Evolutionary conservation across 2,888 invertebrate genomes (phyloP).

Genomic region (Eupithecia abbreviata): DNA sequence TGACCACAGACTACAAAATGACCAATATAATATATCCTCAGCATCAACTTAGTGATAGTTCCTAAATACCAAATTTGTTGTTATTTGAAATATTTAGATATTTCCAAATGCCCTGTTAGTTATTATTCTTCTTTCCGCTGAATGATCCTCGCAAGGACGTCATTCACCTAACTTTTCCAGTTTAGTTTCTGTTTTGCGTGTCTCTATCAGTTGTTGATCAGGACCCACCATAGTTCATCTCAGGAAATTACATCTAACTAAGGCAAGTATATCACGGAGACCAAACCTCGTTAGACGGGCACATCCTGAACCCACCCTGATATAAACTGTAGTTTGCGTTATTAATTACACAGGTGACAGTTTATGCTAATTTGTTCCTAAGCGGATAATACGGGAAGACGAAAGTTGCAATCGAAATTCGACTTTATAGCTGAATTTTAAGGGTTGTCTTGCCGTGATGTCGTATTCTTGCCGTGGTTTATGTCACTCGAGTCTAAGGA

Average conservation of each 20-base stretch:
- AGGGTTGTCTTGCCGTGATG: background rate
- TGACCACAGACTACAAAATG: background rate
- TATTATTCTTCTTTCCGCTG: background rate
- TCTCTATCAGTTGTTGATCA: background rate
- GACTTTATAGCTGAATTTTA: constrained; percentile 6
- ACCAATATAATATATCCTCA: background rate
- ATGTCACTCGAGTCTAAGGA: background rate
- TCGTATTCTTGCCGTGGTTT: background rate
- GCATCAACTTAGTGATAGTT: background rate
- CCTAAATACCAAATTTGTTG: background rate
- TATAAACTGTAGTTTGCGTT: constrained; percentile 40
- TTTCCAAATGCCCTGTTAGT: background rate
- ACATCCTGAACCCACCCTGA: constrained; percentile 41
- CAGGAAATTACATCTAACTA: constrained; percentile 40
- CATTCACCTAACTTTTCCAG: background rate
- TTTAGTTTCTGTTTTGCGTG: background rate
- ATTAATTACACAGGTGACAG: constrained; percentile 41
- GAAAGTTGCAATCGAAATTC: constrained; percentile 5
- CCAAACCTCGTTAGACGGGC: constrained; percentile 62
- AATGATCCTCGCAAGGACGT: background rate
- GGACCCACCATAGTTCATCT: constrained; percentile 28
- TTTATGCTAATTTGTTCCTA: constrained; percentile 37
- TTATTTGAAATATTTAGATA: background rate
- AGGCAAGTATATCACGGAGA: constrained; percentile 35
- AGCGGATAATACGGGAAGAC: constrained; percentile 22